Percentiles rank a stretch among this genome's conserved stretches.
phyloP scores from a whole-genome alignment of 2,888 invertebrate species.

The Hirtodrosophila trivittata region DNA sequence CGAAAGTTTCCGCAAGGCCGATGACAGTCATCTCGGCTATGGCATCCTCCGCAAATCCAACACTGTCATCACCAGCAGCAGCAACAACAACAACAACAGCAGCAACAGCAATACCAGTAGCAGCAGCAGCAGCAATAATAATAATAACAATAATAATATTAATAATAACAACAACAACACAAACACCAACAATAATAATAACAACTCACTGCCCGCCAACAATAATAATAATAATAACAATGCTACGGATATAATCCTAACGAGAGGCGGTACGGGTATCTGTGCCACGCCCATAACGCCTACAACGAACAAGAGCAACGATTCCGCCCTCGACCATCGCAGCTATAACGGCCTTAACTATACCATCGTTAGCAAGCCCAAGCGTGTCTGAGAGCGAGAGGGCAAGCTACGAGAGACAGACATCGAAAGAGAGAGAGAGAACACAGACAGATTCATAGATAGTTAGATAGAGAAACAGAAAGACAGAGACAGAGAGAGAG shows the following conservation, averaged over 20 bases:
- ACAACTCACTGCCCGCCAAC: constrained; percentile 44
- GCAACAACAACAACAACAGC: constrained; percentile 23
- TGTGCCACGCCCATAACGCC: constrained; percentile 57
- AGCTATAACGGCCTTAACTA: constrained; percentile 91
- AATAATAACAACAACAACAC: constrained; percentile 27
- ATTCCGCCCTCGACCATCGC: constrained; percentile 87
- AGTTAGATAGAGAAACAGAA: constrained; percentile 31
- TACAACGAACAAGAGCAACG: constrained; percentile 55
- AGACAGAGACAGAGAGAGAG: constrained; percentile 14
- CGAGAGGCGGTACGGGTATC: constrained; percentile 7
- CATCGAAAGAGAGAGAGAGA: constrained; percentile 34
- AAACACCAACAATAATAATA: constrained; percentile 15
- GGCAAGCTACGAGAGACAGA: background rate
- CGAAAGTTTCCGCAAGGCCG: constrained; percentile 89
- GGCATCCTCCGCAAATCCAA: constrained; percentile 90
- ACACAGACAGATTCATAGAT: constrained; percentile 46
- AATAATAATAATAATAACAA: constrained; percentile 20
- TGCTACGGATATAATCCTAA: constrained; percentile 13
- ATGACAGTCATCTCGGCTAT: constrained; percentile 92
- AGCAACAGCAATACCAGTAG: constrained; percentile 23
- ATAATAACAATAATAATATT: constrained; percentile 27
- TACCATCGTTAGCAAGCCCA: constrained; percentile 93
- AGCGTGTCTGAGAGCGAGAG: constrained; percentile 87
- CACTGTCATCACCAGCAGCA: constrained; percentile 17
- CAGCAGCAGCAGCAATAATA: constrained; percentile 21